Conservation (phyloP, 1,140 invertebrate genomes). For the Rhagoletis pomonella region DNA sequence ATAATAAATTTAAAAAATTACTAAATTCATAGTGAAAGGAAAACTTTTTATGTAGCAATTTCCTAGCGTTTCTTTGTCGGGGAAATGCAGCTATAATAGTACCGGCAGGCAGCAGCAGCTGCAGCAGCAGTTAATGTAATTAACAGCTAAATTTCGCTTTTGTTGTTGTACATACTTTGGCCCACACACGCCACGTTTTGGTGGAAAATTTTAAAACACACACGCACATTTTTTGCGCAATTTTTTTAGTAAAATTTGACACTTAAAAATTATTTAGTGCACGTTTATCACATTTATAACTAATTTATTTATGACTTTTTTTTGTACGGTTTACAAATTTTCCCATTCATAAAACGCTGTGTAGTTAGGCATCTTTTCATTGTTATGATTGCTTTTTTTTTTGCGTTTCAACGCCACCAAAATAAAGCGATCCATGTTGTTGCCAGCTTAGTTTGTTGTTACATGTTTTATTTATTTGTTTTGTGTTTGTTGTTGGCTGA, state of each 20-base stretch:
- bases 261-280: not conserved
- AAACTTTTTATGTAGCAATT: not conserved
- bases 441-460: not conserved
- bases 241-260: not conserved
- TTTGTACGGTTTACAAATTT: not conserved
- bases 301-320: not conserved
- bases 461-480: conserved; percentile 4
- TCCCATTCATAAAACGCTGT: not conserved
- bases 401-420: not conserved
- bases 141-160: too few species aligned
- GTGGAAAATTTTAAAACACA: too few species aligned
- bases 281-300: not conserved
- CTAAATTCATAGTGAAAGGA: not conserved
- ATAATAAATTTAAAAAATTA: not conserved
- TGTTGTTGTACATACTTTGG: too few species aligned
- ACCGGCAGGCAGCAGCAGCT: too few species aligned
- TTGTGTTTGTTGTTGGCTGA: not conserved
- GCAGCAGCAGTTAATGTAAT: too few species aligned
- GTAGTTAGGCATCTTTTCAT: not conserved
- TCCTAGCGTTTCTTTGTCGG: too few species aligned
- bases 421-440: not conserved
- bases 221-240: too few species aligned
- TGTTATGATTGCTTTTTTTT: not conserved
- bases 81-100: too few species aligned
- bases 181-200: too few species aligned